Percentiles rank a stretch among this genome's conserved stretches.
phyloP scores from a whole-genome alignment of 2,888 invertebrate species.

The Drepana falcataria region DNA sequence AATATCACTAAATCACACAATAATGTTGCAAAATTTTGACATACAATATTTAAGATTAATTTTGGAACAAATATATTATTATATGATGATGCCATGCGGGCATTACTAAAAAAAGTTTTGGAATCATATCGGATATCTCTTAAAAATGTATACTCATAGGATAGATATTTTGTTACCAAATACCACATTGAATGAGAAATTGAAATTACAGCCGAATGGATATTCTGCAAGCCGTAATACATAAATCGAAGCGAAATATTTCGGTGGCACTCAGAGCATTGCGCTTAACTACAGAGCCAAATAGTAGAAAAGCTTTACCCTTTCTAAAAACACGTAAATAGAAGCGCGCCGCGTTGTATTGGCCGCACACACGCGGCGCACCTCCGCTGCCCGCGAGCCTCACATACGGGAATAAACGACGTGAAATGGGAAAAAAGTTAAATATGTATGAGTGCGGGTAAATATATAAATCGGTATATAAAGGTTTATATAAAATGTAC shows the following conservation, averaged over 20 bases:
- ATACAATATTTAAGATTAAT: too few species aligned
- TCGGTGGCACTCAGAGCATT: conserved; percentile 59
- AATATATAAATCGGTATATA: conserved; percentile 79
- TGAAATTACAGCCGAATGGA: conserved; percentile 50
- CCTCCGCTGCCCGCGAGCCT: conserved; percentile 41
- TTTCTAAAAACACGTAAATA: conserved; percentile 77
- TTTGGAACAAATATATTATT: too few species aligned
- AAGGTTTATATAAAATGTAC: conserved; percentile 70
- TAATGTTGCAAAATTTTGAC: too few species aligned
- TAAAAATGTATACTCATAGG: neutral
- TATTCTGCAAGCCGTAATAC: conserved; percentile 59
- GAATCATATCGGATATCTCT: too few species aligned
- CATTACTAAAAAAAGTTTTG: too few species aligned
- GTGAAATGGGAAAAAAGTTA: conserved; percentile 78
- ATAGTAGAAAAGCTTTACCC: conserved; percentile 75
- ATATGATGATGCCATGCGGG: too few species aligned
- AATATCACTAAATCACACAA: too few species aligned
- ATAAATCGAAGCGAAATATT: conserved; percentile 73
- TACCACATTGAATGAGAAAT: conserved; percentile 22
- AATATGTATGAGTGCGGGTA: conserved; percentile 79
- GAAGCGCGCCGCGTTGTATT: conserved; percentile 55
- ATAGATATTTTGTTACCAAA: neutral
- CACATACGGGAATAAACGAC: conserved; percentile 74
- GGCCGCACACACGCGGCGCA: conserved; percentile 52
- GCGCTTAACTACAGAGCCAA: conserved; percentile 64